phyloP scores from a whole-genome alignment of 1,140 invertebrate genomes.

The Dendrolimus punctatus region DNA sequence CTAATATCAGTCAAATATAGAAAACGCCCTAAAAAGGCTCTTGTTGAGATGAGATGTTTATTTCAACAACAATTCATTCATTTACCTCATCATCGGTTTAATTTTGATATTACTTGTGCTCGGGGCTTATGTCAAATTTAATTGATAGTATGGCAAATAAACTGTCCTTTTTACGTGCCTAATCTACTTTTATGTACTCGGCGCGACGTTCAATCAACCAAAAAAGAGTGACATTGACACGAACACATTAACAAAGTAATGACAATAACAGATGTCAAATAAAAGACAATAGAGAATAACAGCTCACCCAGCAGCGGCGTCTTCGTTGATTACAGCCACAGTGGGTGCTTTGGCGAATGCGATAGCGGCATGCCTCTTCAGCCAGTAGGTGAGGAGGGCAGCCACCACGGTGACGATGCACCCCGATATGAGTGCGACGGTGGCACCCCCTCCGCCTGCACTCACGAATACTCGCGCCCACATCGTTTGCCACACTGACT shows the following conservation, averaged over 20 bases:
- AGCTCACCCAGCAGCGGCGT: conserved; percentile 36
- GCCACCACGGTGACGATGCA: conserved; percentile 76
- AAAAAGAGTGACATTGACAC: too few species aligned
- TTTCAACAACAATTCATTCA: too few species aligned
- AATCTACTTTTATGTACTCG: neutral
- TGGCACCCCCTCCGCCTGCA: conserved; percentile 80
- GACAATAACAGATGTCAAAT: too few species aligned
- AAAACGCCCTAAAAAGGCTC: too few species aligned
- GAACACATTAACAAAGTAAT: too few species aligned
- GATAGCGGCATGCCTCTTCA: conserved; percentile 75
- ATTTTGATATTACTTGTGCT: too few species aligned
- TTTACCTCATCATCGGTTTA: neutral
- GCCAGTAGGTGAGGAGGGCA: conserved; percentile 80
- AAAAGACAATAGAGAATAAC: neutral
- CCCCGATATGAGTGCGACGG: conserved; percentile 77
- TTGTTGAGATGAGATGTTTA: too few species aligned
- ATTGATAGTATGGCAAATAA: too few species aligned
- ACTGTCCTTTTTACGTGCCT: neutral
- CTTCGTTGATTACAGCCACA: conserved; percentile 15
- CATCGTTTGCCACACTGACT: conserved; percentile 87
- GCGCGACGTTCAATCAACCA: neutral
- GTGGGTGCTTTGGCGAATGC: conserved; percentile 69
- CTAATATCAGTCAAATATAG: too few species aligned
- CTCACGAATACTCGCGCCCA: conserved; percentile 87
- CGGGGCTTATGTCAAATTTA: too few species aligned